phyloP scores from a whole-genome alignment of 2,888 invertebrate genomes.

The Cheilosia scutellata region DNA sequence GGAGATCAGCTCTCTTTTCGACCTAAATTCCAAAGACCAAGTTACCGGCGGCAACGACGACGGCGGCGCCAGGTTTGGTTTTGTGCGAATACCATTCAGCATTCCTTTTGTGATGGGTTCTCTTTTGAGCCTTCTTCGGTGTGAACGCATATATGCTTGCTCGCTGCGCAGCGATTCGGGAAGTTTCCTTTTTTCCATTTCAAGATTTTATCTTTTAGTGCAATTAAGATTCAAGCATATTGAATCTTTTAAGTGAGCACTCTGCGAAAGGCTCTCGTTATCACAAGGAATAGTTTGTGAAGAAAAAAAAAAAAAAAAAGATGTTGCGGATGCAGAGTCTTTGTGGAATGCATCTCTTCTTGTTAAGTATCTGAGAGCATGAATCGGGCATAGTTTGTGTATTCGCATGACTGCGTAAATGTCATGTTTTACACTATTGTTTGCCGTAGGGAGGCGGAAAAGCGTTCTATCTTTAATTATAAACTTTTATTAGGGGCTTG shows the following conservation, averaged over 20 bases:
- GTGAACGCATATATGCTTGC: constrained; percentile 64
- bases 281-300: constrained; percentile 26
- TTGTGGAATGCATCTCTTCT: constrained; percentile 21
- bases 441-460: constrained; percentile 7
- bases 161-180: constrained; percentile 44
- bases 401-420: constrained; percentile 49
- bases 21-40: constrained; percentile 74
- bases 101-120: constrained; percentile 71
- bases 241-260: constrained; percentile 43
- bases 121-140: constrained; percentile 67
- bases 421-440: constrained; percentile 23
- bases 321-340: constrained; percentile 52
- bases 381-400: constrained; percentile 50
- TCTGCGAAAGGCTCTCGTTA: constrained; percentile 25
- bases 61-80: constrained; percentile 73
- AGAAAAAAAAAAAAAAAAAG: constrained; percentile 20
- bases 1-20: constrained; percentile 64
- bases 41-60: constrained; percentile 46
- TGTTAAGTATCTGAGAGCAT: constrained; percentile 26
- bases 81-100: constrained; percentile 71
- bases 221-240: constrained; percentile 68
- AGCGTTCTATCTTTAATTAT: constrained; percentile 55
- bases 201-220: constrained; percentile 63
- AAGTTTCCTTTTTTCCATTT: constrained; percentile 42
- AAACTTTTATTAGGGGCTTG: constrained; percentile 40